A percentile compares a stretch with the other conserved stretches of the same genome.
phyloP scores from a whole-genome alignment of 2,113 vertebrate species.

The Chionis minor region DNA sequence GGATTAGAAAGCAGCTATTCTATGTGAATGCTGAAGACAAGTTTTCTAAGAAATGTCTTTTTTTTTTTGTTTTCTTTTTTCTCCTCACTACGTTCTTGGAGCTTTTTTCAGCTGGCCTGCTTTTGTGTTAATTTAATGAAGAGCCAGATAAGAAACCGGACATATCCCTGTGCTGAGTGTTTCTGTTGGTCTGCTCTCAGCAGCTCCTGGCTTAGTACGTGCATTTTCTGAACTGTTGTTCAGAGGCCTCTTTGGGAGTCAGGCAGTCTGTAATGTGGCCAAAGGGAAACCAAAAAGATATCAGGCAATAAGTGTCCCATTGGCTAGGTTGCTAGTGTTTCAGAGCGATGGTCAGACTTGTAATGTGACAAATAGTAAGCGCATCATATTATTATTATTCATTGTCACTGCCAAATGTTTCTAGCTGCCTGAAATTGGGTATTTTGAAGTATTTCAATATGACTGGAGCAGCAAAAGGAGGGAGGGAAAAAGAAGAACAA shows the following conservation, averaged over 20 bases:
- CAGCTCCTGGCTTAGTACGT: background rate
- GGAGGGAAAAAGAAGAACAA: accelerated
- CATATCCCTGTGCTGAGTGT: accelerated
- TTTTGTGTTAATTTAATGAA: background rate
- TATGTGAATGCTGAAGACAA: background rate
- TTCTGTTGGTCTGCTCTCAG: background rate
- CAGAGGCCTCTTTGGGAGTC: background rate
- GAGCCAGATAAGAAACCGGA: background rate
- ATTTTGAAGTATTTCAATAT: background rate
- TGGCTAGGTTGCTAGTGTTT: background rate
- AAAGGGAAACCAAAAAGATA: background rate
- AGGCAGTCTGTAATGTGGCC: background rate
- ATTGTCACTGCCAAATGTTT: background rate
- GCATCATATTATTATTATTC: background rate
- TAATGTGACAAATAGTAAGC: background rate
- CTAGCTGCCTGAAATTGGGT: background rate
- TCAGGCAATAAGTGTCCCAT: no score
- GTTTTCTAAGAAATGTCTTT: background rate
- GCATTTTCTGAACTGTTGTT: background rate
- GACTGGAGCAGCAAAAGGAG: background rate
- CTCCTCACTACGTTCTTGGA: accelerated
- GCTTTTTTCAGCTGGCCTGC: background rate
- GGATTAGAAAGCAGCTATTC: background rate
- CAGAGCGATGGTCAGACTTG: background rate
- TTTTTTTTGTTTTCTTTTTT: no score